Percentiles rank a stretch among this genome's conserved stretches.
These are phyloP conservation scores for Athalia rosae DNA, from an alignment of 2,888 invertebrate species.

Conservation along the genomic window DNA sequence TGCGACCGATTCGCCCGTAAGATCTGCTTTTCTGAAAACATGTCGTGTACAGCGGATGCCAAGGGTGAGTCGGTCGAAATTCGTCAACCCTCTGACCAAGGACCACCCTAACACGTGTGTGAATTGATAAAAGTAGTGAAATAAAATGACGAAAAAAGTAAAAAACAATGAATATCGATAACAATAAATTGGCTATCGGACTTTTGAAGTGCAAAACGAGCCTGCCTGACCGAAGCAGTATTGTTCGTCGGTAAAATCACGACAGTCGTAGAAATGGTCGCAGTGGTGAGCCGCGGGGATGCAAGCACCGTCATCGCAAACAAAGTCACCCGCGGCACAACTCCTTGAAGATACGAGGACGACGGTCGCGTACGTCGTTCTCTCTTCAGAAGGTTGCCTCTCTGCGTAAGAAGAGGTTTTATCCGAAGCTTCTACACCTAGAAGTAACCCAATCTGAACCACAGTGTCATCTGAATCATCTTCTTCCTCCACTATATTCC, in stretches of 20 bases:
- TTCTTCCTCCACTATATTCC: slow-evolving; percentile 18
- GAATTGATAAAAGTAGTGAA: background rate
- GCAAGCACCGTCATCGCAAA: slow-evolving; percentile 82
- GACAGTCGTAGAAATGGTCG: slow-evolving; percentile 93
- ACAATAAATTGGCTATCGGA: slow-evolving; percentile 9
- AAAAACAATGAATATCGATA: background rate
- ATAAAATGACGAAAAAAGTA: background rate
- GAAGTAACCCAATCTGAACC: slow-evolving; percentile 70
- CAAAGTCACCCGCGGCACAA: slow-evolving; percentile 74
- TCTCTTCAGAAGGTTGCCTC: slow-evolving; percentile 59
- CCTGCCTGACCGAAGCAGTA: slow-evolving; percentile 83
- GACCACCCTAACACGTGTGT: background rate
- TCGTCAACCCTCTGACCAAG: background rate
- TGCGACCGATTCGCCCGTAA: too few species aligned
- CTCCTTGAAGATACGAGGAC: slow-evolving; percentile 59
- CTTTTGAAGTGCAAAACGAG: slow-evolving; percentile 45
- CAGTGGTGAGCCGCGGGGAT: slow-evolving; percentile 86
- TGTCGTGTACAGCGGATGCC: too few species aligned
- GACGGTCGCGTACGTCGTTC: slow-evolving; percentile 35
- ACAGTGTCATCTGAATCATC: slow-evolving; percentile 52
- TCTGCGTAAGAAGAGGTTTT: slow-evolving; percentile 62
- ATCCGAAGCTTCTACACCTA: slow-evolving; percentile 69
- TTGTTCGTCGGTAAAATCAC: slow-evolving; percentile 93
- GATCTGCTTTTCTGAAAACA: too few species aligned
- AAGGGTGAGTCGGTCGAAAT: too few species aligned